These are phyloP conservation scores for Buphagus erythrorhynchus DNA, from an alignment of 2,797 vertebrate genomes.

Conservation along the genomic window DNA sequence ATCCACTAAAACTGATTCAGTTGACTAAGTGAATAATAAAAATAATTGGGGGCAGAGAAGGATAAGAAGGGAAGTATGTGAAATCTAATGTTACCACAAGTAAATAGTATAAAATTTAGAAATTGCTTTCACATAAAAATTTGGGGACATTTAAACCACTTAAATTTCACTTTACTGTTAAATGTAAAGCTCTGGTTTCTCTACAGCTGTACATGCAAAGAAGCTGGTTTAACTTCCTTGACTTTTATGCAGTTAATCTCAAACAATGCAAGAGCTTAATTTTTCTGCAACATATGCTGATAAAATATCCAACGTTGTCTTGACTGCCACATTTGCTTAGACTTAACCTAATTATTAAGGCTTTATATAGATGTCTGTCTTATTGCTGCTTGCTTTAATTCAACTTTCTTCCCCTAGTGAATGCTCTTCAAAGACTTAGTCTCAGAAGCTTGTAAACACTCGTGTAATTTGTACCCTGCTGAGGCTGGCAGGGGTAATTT, in stretches of 20 bases:
- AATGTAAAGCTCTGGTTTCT: not conserved
- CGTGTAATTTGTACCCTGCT: not conserved
- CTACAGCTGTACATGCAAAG: not conserved
- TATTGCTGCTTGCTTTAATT: not conserved
- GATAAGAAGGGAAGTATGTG: not conserved
- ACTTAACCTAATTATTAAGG: not conserved
- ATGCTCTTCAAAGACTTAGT: not conserved
- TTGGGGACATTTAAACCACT: not conserved
- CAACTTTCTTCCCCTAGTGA: not conserved
- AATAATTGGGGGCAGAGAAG: not conserved
- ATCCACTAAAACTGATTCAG: not conserved
- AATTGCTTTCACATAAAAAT: not conserved
- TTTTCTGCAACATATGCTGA: not conserved
- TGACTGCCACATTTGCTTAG: not conserved
- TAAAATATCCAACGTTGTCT: not conserved
- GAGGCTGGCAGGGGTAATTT: slow-evolving; percentile 6
- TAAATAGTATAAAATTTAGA: not conserved
- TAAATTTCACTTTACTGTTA: not conserved
- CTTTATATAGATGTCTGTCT: not conserved
- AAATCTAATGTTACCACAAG: not conserved
- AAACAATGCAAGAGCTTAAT: not conserved
- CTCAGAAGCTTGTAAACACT: not conserved
- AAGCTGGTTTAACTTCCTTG: not conserved
- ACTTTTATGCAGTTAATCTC: not conserved
- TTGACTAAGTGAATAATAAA: not conserved